These are phyloP conservation scores for Diarsia brunnea DNA, from an alignment of 2,888 invertebrate genomes.

Conservation along the genomic window DNA sequence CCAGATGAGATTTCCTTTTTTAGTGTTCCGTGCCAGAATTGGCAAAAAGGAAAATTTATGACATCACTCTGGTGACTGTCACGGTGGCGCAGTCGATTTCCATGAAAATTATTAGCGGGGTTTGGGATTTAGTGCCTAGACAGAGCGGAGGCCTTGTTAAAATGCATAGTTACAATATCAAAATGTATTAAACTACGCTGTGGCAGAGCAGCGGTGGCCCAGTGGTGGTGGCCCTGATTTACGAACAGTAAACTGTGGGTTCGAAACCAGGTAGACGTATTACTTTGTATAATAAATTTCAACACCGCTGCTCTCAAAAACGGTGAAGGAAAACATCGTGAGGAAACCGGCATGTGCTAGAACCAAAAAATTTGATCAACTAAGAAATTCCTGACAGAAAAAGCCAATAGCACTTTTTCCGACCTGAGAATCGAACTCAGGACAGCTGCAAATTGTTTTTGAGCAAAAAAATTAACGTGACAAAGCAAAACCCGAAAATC, in stretches of 20 bases:
- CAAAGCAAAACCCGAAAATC: neutral
- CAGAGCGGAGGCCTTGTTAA: neutral
- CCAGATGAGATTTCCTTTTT: slow-evolving; percentile 39
- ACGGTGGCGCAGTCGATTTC: slow-evolving; percentile 3
- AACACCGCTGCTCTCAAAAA: too few species aligned
- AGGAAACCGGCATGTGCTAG: too few species aligned
- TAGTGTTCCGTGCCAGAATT: slow-evolving; percentile 45
- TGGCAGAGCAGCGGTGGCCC: too few species aligned
- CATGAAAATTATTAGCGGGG: neutral
- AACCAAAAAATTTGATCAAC: too few species aligned
- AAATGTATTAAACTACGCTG: neutral
- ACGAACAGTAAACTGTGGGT: too few species aligned
- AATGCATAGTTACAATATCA: neutral
- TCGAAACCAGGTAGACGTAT: too few species aligned
- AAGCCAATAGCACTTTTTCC: too few species aligned
- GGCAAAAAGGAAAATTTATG: slow-evolving; percentile 42
- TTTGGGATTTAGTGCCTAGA: neutral
- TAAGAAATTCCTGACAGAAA: too few species aligned
- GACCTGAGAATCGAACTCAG: too few species aligned
- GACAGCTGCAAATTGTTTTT: neutral
- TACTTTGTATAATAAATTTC: too few species aligned
- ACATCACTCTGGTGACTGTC: slow-evolving; percentile 13
- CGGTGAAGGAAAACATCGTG: too few species aligned
- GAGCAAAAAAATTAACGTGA: neutral
- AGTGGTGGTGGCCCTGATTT: too few species aligned